Conservation (phyloP, 1,140 invertebrate genomes). For the Bathynomus jamesi region DNA sequence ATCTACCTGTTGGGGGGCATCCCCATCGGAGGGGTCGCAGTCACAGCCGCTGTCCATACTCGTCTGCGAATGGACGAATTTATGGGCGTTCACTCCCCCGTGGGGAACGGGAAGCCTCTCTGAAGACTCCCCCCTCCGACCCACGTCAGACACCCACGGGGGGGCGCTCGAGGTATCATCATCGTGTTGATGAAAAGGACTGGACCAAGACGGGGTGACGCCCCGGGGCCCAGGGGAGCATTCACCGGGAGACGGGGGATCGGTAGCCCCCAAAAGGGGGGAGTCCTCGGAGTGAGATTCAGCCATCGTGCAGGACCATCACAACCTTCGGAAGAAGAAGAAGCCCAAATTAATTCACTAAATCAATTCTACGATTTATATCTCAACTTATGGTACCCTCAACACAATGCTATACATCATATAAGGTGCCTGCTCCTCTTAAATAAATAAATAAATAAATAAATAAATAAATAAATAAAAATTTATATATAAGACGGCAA, state of each 20-base stretch:
- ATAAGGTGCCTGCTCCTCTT: no score
- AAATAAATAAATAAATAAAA: no score
- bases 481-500: no score
- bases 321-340: no score
- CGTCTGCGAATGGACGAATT: neutral
- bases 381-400: no score
- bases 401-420: no score
- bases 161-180: neutral
- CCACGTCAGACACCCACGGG: neutral
- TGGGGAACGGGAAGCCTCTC: neutral
- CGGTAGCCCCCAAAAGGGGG: neutral
- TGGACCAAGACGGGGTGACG: neutral
- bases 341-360: no score
- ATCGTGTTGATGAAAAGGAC: neutral
- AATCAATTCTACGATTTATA: no score
- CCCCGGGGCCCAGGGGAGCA: neutral
- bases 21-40: neutral
- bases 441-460: no score
- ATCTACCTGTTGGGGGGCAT: neutral
- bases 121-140: neutral
- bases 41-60: neutral
- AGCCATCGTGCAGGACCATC: neutral
- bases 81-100: neutral
- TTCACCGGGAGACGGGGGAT: neutral
- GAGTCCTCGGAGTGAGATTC: neutral